These are phyloP conservation scores for Stichopus chloronotus DNA, from an alignment of 35 echinoderm and acorn worm species.

Conservation along the genomic window DNA sequence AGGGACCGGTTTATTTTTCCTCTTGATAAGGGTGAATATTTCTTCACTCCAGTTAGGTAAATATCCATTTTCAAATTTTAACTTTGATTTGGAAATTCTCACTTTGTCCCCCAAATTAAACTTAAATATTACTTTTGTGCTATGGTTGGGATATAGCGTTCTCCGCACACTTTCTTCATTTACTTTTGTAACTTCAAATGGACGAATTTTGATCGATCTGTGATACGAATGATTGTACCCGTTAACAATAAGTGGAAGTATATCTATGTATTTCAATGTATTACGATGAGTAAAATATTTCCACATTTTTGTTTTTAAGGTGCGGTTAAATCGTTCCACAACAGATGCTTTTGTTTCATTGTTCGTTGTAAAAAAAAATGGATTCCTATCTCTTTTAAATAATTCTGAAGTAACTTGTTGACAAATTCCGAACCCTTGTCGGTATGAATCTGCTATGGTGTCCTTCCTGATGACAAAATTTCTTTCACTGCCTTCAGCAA, in stretches of 20 bases:
- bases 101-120: slow-evolving; percentile 6
- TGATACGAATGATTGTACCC: slow-evolving; percentile 31
- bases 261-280: slow-evolving; percentile 28
- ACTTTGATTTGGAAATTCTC: slow-evolving; percentile 38
- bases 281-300: slow-evolving; percentile 46
- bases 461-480: slow-evolving; percentile 52
- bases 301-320: slow-evolving; percentile 56
- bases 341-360: slow-evolving; percentile 54
- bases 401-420: slow-evolving; percentile 61
- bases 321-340: slow-evolving; percentile 53
- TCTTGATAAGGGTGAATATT: not conserved
- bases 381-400: slow-evolving; percentile 40
- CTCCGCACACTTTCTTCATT: slow-evolving; percentile 30
- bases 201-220: slow-evolving; percentile 9
- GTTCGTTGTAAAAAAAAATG: slow-evolving; percentile 61
- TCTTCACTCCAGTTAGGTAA: slow-evolving; percentile 45
- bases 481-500: slow-evolving; percentile 46
- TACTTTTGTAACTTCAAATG: not conserved
- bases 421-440: slow-evolving; percentile 68
- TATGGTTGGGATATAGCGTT: not conserved
- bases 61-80: slow-evolving; percentile 59
- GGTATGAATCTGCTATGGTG: slow-evolving; percentile 58
- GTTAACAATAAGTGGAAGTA: not conserved
- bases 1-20: not conserved
- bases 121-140: not conserved